phyloP scores from a whole-genome alignment of 92 coral and sea anemone species.

The Parazoanthus darwini region DNA sequence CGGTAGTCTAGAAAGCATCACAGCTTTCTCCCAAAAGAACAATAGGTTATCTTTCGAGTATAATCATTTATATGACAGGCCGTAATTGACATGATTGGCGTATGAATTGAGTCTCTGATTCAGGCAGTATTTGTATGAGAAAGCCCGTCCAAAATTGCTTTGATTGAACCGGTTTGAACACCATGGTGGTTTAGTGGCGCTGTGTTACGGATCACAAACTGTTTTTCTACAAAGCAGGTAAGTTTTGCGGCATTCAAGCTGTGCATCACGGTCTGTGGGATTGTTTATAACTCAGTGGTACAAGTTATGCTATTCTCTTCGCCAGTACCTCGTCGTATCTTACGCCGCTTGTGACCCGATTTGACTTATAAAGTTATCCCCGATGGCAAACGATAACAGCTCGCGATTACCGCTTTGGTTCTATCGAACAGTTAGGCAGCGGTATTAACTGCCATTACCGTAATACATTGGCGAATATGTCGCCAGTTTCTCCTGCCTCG shows the following conservation, averaged over 20 bases:
- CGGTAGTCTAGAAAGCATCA: conserved; percentile 12
- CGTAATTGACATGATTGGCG: conserved; percentile 90
- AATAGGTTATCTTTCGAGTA: conserved; percentile 74
- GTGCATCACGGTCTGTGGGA: neutral
- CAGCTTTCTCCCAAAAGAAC: conserved; percentile 45
- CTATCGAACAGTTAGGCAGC: neutral
- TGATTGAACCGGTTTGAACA: conserved; percentile 14
- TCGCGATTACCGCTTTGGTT: neutral
- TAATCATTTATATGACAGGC: conserved; percentile 79
- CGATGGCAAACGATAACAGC: conserved; percentile 44
- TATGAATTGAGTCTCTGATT: conserved; percentile 43
- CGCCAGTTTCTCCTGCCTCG: neutral
- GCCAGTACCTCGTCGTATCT: conserved; percentile 22
- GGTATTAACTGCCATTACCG: neutral
- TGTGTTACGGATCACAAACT: neutral
- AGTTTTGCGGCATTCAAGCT: neutral
- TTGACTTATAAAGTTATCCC: conserved; percentile 40
- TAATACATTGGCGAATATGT: neutral
- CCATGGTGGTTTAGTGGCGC: neutral
- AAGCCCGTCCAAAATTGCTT: neutral
- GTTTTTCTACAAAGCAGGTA: conserved; percentile 18
- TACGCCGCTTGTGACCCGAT: conserved; percentile 41
- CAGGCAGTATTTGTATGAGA: conserved; percentile 39
- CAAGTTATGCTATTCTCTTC: neutral
- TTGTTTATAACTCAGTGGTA: neutral